phyloP scores from a whole-genome alignment of 2,888 invertebrate genomes.

The Malthinus flaveolus region DNA sequence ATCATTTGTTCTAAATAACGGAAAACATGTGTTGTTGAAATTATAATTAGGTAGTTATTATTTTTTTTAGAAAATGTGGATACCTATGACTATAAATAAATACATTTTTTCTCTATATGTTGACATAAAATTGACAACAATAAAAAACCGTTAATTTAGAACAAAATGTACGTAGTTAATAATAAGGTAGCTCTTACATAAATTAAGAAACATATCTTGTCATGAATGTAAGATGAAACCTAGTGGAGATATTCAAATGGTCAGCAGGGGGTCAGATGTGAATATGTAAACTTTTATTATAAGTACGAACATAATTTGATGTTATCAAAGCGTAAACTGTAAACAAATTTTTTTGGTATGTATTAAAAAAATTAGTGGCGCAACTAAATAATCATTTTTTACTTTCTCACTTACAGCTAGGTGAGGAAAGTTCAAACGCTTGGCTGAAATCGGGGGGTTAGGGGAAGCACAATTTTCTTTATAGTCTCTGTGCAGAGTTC shows the following conservation, averaged over 20 bases:
- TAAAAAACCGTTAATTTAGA: background rate
- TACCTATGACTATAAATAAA: no score
- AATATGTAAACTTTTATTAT: slow-evolving; percentile 45
- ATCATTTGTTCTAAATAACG: no score
- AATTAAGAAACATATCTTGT: slow-evolving; percentile 42
- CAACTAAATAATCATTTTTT: no score
- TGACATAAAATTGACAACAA: slow-evolving; percentile 1
- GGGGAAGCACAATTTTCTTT: no score
- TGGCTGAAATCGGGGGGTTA: no score
- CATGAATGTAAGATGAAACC: slow-evolving; percentile 47
- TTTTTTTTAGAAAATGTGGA: background rate
- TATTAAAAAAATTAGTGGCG: no score
- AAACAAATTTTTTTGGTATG: slow-evolving; percentile 4
- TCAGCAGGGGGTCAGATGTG: slow-evolving; percentile 41
- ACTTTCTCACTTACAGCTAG: no score
- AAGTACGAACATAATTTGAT: slow-evolving; percentile 32
- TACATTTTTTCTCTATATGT: background rate
- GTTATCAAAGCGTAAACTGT: slow-evolving; percentile 15
- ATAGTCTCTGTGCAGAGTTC: no score
- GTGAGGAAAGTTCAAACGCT: no score
- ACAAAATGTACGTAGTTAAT: slow-evolving; percentile 13
- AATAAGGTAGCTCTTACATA: slow-evolving; percentile 36
- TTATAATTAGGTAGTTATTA: background rate
- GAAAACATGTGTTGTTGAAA: background rate
- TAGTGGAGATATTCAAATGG: slow-evolving; percentile 40